A percentile compares a stretch with the other conserved stretches of the same genome.
Conservation (phyloP, 2,113 vertebrate species). For the Sinocyclocheilus rhinocerous region DNA sequence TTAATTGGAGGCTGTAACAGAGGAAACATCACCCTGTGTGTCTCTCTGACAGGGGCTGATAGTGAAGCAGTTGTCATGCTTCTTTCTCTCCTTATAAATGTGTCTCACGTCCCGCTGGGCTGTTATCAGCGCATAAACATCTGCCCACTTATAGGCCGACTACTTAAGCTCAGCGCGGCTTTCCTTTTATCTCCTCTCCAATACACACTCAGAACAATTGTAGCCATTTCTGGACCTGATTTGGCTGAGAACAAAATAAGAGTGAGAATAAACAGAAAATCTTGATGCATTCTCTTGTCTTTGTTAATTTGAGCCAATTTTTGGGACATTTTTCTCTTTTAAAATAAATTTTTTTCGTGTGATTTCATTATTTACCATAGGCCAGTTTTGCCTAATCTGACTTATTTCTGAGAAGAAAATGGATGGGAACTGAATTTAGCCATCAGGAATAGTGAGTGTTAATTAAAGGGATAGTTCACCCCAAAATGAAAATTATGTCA, state of each 20-base stretch:
- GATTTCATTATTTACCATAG: not conserved
- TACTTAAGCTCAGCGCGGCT: not conserved
- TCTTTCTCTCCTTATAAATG: constrained; percentile 10
- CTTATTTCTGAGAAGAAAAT: not conserved
- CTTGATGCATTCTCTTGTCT: not conserved
- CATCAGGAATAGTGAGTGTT: no score
- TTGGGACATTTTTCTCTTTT: not conserved
- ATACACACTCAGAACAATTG: not conserved
- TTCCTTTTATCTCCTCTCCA: not conserved
- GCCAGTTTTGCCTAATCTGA: not conserved
- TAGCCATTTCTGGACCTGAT: not conserved
- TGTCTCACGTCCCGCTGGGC: not conserved
- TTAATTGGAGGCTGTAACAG: not conserved
- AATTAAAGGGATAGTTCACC: no score
- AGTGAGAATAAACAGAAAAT: not conserved
- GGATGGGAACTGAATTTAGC: no score
- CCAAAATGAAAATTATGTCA: no score
- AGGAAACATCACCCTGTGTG: not conserved
- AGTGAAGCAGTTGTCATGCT: not conserved
- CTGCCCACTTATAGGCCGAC: not conserved
- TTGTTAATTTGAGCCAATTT: not conserved
- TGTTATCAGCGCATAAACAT: not conserved
- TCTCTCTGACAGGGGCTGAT: not conserved
- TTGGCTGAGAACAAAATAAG: not conserved
- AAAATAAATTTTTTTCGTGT: no score